Conservation (phyloP, 2,888 invertebrate species). For the Chrysolina oricalcia region DNA sequence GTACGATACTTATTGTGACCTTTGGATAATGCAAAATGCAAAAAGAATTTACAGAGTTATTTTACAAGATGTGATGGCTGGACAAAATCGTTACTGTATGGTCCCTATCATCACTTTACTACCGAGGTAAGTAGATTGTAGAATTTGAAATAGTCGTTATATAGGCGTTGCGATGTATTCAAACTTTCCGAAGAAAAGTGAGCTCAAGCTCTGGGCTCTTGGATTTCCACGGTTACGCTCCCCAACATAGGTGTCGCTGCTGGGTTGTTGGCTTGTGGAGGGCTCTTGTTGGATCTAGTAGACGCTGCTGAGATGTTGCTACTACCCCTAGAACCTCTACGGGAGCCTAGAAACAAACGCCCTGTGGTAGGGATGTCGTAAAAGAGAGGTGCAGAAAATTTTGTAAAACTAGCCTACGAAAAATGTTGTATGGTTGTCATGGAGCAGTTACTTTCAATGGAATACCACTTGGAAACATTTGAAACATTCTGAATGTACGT, state of each 20-base stretch:
- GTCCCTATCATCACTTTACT: slow-evolving; percentile 70
- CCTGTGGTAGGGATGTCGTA: slow-evolving; percentile 54
- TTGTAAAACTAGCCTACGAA: not conserved
- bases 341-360: slow-evolving; percentile 74
- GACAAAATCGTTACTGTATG: slow-evolving; percentile 67
- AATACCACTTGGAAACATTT: too few relatives aligned
- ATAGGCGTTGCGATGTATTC: slow-evolving; percentile 35
- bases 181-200: slow-evolving; percentile 31
- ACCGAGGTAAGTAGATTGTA: slow-evolving; percentile 63
- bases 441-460: not conserved
- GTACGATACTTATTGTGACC: slow-evolving; percentile 51
- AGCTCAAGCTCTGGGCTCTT: slow-evolving; percentile 75
- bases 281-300: slow-evolving; percentile 79
- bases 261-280: slow-evolving; percentile 66
- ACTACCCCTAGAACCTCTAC: slow-evolving; percentile 84
- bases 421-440: not conserved
- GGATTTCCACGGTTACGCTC: slow-evolving; percentile 85
- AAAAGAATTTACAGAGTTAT: slow-evolving; percentile 49
- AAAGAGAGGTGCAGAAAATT: slow-evolving; percentile 36
- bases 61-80: slow-evolving; percentile 66
- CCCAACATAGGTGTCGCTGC: slow-evolving; percentile 74
- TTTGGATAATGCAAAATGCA: slow-evolving; percentile 50
- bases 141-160: slow-evolving; percentile 38
- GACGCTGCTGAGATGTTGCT: slow-evolving; percentile 87
- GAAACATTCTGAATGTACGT: too few relatives aligned